These are phyloP conservation scores for Ctenosaura bakeri DNA, from an alignment of 2,797 vertebrate species.

Conservation along the genomic window DNA sequence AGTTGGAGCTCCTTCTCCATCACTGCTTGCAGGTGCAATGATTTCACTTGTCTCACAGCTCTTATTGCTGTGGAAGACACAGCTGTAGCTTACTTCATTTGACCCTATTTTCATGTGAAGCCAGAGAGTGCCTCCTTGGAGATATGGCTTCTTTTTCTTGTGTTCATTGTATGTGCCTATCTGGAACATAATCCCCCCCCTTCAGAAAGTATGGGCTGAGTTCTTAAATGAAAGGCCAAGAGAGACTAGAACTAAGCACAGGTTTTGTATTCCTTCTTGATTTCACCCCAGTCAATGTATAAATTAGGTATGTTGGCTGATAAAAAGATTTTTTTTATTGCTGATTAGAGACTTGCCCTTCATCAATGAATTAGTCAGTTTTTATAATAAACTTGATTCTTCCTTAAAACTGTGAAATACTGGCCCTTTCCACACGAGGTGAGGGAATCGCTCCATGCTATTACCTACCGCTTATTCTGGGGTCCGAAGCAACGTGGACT, in stretches of 20 bases:
- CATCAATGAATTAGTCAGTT: background rate
- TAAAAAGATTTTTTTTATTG: background rate
- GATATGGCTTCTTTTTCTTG: constrained; percentile 27
- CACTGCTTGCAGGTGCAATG: constrained; percentile 60
- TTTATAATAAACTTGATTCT: background rate
- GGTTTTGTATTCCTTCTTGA: background rate
- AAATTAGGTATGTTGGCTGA: background rate
- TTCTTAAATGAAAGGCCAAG: background rate
- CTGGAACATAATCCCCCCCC: background rate
- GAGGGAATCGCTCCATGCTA: no score
- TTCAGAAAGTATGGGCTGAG: background rate
- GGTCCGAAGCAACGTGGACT: no score
- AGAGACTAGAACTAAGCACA: background rate
- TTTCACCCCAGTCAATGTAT: background rate
- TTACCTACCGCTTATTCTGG: no score
- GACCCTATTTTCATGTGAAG: constrained; percentile 6
- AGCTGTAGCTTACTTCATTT: background rate
- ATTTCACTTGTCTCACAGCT: constrained; percentile 49
- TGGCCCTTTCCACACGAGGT: no score
- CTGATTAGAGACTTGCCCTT: background rate
- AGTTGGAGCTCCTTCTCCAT: constrained; percentile 52
- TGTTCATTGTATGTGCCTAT: constrained; percentile 19
- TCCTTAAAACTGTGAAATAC: background rate
- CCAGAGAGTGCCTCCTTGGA: background rate
- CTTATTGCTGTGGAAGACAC: constrained; percentile 28